A percentile compares a stretch with the other conserved stretches of the same genome.
Evolutionary conservation across 2,888 invertebrate species (phyloP).

Genomic region (Rhingia rostrata): DNA sequence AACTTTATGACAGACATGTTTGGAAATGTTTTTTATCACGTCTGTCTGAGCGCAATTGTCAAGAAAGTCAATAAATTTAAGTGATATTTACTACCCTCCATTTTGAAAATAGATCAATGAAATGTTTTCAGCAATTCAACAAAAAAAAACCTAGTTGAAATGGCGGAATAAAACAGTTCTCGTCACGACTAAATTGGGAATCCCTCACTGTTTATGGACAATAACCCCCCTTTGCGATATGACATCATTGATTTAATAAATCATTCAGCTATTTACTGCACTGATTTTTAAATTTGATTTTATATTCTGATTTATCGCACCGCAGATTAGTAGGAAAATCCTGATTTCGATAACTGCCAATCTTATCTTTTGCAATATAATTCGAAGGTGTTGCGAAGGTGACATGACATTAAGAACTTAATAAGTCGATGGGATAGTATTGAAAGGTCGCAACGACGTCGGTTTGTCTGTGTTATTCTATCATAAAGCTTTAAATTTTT

Average conservation of each 20-base stretch:
- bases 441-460: not conserved
- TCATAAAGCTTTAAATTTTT: not conserved
- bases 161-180: too few relatives aligned
- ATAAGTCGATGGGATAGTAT: not conserved
- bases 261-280: not conserved
- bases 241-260: constrained; percentile 20
- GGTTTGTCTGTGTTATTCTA: not conserved
- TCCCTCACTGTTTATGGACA: too few relatives aligned
- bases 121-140: too few relatives aligned
- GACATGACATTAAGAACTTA: not conserved
- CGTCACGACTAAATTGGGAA: too few relatives aligned
- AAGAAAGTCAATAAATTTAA: too few relatives aligned
- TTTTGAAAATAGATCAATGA: too few relatives aligned
- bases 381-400: not conserved
- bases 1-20: too few relatives aligned
- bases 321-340: constrained; percentile 4
- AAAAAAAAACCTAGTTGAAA: too few relatives aligned
- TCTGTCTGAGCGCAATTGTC: too few relatives aligned
- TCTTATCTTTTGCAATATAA: constrained; percentile 11
- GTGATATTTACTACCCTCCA: too few relatives aligned
- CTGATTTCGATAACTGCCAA: not conserved
- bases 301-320: constrained; percentile 18
- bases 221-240: not conserved
- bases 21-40: too few relatives aligned
- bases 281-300: constrained; percentile 7